These are phyloP conservation scores for Campopleginae sp. DNA, from an alignment of 2,888 invertebrate genomes.

Conservation along the genomic window DNA sequence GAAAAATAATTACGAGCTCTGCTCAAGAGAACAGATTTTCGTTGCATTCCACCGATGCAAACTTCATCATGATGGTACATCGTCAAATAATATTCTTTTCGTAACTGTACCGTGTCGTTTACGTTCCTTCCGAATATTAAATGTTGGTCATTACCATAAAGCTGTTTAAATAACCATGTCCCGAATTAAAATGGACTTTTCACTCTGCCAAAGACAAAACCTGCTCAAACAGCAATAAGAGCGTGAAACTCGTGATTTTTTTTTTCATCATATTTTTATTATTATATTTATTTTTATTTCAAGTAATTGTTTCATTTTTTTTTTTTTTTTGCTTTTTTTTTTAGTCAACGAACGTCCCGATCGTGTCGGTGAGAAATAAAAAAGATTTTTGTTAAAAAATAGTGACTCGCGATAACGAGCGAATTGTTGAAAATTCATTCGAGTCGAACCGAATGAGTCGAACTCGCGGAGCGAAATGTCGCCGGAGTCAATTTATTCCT, in stretches of 20 bases:
- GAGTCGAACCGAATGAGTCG: too few species aligned
- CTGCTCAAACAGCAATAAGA: background rate
- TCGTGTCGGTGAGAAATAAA: background rate
- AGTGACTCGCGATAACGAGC: background rate
- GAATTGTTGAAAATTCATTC: background rate
- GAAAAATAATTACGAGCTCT: too few species aligned
- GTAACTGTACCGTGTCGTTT: background rate
- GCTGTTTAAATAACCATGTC: background rate
- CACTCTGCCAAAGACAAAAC: background rate
- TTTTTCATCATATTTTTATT: too few species aligned
- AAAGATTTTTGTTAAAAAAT: background rate
- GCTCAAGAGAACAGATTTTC: too few species aligned
- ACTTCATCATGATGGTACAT: too few species aligned
- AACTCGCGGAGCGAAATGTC: constrained; percentile 35
- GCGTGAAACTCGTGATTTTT: background rate
- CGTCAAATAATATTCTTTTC: background rate
- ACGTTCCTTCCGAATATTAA: background rate
- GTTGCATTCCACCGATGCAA: too few species aligned
- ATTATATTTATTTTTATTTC: too few species aligned
- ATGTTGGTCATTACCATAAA: background rate
- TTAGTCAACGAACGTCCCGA: background rate
- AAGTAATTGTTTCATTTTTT: background rate
- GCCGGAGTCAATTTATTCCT: constrained; percentile 2
- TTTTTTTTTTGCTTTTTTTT: background rate
- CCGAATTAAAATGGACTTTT: constrained; percentile 6